These are phyloP conservation scores for Hedya salicella DNA, from an alignment of 2,888 invertebrate genomes.

Conservation along the genomic window DNA sequence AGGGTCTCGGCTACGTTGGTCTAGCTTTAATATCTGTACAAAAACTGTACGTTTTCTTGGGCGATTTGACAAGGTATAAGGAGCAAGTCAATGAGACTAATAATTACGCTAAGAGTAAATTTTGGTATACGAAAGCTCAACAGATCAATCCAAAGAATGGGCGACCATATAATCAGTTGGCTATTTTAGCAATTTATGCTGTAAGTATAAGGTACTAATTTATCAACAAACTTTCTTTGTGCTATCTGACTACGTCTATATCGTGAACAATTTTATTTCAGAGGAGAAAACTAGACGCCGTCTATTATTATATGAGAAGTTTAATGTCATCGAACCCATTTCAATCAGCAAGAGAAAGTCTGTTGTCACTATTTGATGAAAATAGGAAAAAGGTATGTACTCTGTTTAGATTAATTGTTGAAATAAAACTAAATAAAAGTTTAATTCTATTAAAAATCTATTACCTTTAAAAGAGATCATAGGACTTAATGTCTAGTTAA, in stretches of 20 bases:
- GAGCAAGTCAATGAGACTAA: conserved; percentile 92
- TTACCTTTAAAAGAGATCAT: too few relatives aligned
- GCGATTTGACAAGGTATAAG: conserved; percentile 96
- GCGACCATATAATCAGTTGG: conserved; percentile 97
- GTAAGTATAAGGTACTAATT: conserved; percentile 77
- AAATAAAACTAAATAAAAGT: too few relatives aligned
- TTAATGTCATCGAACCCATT: conserved; percentile 97
- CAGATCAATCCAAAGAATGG: conserved; percentile 98
- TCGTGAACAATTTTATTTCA: conserved; percentile 74
- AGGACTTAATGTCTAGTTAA: too few relatives aligned
- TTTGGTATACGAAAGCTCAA: conserved; percentile 97
- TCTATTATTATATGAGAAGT: conserved; percentile 98
- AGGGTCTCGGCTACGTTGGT: conserved; percentile 88
- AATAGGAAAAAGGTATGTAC: conserved; percentile 92
- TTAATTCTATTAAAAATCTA: too few relatives aligned
- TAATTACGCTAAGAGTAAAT: conserved; percentile 89
- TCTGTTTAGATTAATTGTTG: too few relatives aligned
- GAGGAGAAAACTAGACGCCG: conserved; percentile 97
- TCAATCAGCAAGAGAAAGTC: conserved; percentile 95
- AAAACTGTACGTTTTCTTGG: conserved; percentile 94
- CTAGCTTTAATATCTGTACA: conserved; percentile 94
- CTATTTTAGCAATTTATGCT: conserved; percentile 93
- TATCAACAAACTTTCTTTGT: neutral
- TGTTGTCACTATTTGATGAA: conserved; percentile 95
- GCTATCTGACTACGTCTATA: neutral